Evolutionary conservation across 2,797 vertebrate species (phyloP), one percentile per base, ranked within the genome.

Genomic region (Lepidocolaptes lacrymiger): DNA sequence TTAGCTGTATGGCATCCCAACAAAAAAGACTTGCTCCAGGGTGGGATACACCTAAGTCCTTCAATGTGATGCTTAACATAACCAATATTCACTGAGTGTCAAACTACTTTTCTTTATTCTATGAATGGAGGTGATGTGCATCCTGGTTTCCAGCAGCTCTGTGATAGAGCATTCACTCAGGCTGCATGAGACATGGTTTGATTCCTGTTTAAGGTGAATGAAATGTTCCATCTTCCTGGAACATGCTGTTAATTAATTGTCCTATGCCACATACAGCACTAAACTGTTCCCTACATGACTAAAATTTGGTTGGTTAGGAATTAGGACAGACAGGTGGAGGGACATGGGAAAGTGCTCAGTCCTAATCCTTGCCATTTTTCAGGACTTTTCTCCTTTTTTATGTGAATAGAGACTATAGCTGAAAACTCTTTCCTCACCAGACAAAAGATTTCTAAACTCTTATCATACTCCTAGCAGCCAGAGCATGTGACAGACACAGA

Each of bases 181-280:
- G 9, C 24, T 56, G 6, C 34, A 4, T 12, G 6, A 76, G 19
- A 41, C 37, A 34, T 23, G 3, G 9, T 32, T 76, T 72, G 46
- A 12, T 37, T 46, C 18, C 23, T 23, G 9, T 14, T 26, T 44
- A 54, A 58, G 26, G 18, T 0, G 0, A 61, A 14, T 34, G 36
- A 74, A 86, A 66, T 26, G 2, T 51, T 12, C 41, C 7, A 1
- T 52, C 10, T 66, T 79, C 12, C 3, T 44, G 32, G 7, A 66
- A 3, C 22, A 14, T 23, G 16, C 28, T 41, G 20, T 49, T 88
- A 37, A 19, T 84, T 58, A 51, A 16, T 14, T 78, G 36, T 67
- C 14, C 12, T 3, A 7, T 37, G 12, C 43, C 51, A 66, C 10
- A 2, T 21, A 22, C 2, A 55, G 32, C 22, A 58, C 7, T 48